phyloP scores from a whole-genome alignment of 1,140 invertebrate genomes.

The Harlomillsia oculata region DNA sequence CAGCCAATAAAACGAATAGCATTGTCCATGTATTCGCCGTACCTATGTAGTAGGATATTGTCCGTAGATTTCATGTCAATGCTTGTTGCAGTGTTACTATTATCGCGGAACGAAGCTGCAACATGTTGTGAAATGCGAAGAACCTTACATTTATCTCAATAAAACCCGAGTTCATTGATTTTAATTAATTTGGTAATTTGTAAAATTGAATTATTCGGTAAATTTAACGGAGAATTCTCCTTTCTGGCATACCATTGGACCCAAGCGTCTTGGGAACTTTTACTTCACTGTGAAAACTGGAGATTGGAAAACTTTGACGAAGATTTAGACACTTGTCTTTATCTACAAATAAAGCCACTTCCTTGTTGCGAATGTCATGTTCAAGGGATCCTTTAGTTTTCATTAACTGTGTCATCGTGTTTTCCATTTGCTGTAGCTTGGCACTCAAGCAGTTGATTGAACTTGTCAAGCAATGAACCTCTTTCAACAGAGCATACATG shows the following conservation, averaged over 20 bases:
- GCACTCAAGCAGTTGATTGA: slow-evolving; percentile 15
- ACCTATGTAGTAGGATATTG: no score
- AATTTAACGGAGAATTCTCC: neutral
- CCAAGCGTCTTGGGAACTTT: neutral
- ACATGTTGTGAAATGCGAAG: no score
- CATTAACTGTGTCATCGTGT: slow-evolving; percentile 14
- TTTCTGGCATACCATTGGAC: neutral
- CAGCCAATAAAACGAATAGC: no score
- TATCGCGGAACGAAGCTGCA: no score
- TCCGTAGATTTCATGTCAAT: no score
- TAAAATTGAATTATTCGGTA: no score
- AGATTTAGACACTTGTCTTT: slow-evolving; percentile 27
- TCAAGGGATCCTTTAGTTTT: slow-evolving; percentile 24
- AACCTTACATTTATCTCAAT: no score
- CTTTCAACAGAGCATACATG: slow-evolving; percentile 18
- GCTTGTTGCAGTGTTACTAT: no score
- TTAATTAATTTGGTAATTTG: no score
- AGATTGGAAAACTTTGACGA: slow-evolving; percentile 27
- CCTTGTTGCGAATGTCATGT: slow-evolving; percentile 26
- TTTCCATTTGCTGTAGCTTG: slow-evolving; percentile 21
- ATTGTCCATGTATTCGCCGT: no score
- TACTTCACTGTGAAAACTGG: slow-evolving; percentile 21
- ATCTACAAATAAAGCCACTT: slow-evolving; percentile 26
- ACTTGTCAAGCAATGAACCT: slow-evolving; percentile 23
- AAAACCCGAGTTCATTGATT: no score